phyloP scores from a whole-genome alignment of 2,888 invertebrate species.

The Nesidiocoris tenuis region DNA sequence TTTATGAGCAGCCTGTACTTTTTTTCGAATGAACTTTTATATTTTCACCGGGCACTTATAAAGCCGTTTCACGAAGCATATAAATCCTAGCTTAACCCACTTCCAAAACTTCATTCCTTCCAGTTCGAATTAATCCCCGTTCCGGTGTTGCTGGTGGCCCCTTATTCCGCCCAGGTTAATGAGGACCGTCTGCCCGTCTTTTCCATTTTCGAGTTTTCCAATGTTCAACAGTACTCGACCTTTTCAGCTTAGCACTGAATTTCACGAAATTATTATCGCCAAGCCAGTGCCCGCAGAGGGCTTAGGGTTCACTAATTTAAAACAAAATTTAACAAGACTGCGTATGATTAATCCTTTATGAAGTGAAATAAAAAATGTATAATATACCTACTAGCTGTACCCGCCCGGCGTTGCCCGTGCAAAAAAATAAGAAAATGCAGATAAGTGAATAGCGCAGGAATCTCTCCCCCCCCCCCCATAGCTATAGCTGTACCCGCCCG shows the following conservation, averaged over 20 bases:
- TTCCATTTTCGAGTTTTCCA: not conserved
- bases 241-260: not conserved
- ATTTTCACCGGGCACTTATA: not conserved
- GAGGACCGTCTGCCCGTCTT: not conserved
- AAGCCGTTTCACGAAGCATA: not conserved
- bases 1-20: not conserved
- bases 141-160: not conserved
- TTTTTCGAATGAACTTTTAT: not conserved
- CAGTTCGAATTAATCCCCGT: not conserved
- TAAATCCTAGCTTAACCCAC: not conserved
- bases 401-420: too few species aligned
- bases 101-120: not conserved
- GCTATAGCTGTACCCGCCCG: too few species aligned
- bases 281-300: too few species aligned
- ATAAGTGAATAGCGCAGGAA: too few species aligned
- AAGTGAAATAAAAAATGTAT: too few species aligned
- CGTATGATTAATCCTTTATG: too few species aligned
- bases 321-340: too few species aligned
- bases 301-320: too few species aligned
- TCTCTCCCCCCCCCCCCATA: too few species aligned
- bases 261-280: not conserved
- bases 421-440: too few species aligned
- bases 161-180: not conserved
- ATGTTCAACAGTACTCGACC: not conserved
- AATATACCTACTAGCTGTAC: too few species aligned